Base-by-base conservation (phyloP, 2,888 invertebrate species). In the Apodemia hepburni region DNA sequence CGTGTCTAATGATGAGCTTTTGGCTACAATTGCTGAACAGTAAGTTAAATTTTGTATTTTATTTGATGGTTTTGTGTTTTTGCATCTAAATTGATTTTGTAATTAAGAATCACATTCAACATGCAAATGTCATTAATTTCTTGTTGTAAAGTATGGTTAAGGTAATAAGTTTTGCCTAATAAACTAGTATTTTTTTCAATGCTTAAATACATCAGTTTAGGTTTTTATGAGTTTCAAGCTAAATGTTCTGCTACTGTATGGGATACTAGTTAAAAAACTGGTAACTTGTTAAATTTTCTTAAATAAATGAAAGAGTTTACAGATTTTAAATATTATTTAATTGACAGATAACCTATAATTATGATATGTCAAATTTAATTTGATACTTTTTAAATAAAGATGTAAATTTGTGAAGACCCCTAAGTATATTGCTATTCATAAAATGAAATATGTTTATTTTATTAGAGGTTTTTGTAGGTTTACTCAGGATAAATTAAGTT, bases 1-100 rank as follows among this genome's bases (percentile, higher is more conserved):
- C 84, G 98, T 97, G 75, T 96, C 97, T 64, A 98, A 97, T 88
- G 98, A 98, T 90, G 98, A 98, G 83, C 94, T 96, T 82, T 92
- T 98, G 72, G 94, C 95, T 71, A 96, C 97, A 64, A 96, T 98
- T 82, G 97, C 98, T 73, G 96, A 97, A 81, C 95, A 95, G 98
- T 98, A 93, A 94, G 94, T 75, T 74, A 64, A 67, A 64, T 61
- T 75, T 70, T 76, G 73, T 75, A 71, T 65, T 73, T 62, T 73
- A n/a, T 45, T 45, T 45, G n/a, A 45, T 45, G 15, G 6, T 45
- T n/a, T 45, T 15, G 11, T 11, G 11, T 38, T 12, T 35, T 6
- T 12, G 11, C 12, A 38, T 38, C 12, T 38, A 38, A 8, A 38
- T 38, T 38, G 2, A 6, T n/a, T 45, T 45, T 45, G 42, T 45